These are phyloP conservation scores for Copidosoma floridanum DNA, from an alignment of 1,140 invertebrate genomes.

Conservation along the genomic window DNA sequence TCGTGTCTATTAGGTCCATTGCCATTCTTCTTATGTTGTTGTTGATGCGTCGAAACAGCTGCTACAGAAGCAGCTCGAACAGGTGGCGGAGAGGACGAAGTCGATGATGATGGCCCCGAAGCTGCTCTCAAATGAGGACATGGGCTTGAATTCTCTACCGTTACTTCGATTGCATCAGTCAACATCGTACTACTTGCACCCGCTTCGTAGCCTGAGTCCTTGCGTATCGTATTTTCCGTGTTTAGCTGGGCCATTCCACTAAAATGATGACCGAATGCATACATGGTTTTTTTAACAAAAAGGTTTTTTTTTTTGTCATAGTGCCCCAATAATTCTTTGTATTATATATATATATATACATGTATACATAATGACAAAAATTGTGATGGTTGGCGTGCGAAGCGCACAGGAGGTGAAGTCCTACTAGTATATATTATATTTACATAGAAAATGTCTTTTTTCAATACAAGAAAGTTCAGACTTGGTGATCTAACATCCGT, in stretches of 20 bases:
- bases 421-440: too few species aligned
- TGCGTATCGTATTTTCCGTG: slow-evolving; percentile 32
- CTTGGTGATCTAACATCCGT: too few species aligned
- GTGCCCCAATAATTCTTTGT: too few species aligned
- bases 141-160: slow-evolving; percentile 43
- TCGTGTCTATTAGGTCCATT: slow-evolving; percentile 46
- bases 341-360: too few species aligned
- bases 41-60: background rate
- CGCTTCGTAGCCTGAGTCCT: slow-evolving; percentile 41
- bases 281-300: too few species aligned
- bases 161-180: slow-evolving; percentile 43
- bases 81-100: slow-evolving; percentile 40
- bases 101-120: slow-evolving; percentile 50
- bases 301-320: too few species aligned
- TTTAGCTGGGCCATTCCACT: slow-evolving; percentile 45
- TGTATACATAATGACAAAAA: too few species aligned
- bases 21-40: slow-evolving; percentile 46
- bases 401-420: too few species aligned
- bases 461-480: too few species aligned
- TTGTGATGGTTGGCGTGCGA: too few species aligned
- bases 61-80: slow-evolving; percentile 15
- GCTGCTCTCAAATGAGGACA: slow-evolving; percentile 47
- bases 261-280: slow-evolving; percentile 42
- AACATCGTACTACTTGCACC: slow-evolving; percentile 43
- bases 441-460: too few species aligned